phyloP scores from a whole-genome alignment of 2,797 vertebrate genomes.

The Tamandua tetradactyla region DNA sequence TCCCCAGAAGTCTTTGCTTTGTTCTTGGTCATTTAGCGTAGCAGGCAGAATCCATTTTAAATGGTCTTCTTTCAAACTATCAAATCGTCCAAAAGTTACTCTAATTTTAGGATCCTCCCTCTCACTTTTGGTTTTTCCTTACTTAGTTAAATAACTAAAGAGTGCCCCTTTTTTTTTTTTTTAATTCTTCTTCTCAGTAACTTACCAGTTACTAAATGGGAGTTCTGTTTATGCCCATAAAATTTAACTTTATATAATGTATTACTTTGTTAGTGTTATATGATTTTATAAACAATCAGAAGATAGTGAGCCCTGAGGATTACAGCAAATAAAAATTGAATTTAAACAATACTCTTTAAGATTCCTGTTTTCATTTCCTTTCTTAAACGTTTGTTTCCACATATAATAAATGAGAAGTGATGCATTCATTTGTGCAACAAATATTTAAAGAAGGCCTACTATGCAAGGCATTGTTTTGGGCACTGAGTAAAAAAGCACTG shows the following conservation, averaged over 20 bases:
- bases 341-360: background rate
- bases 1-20: background rate
- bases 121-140: background rate
- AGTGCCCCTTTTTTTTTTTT: background rate
- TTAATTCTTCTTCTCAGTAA: background rate
- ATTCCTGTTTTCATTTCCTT: background rate
- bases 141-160: constrained; percentile 2
- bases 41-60: background rate
- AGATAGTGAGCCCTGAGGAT: background rate
- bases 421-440: background rate
- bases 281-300: constrained; percentile 31
- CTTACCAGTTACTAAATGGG: background rate
- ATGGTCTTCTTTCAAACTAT: background rate
- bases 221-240: background rate
- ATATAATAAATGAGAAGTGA: background rate
- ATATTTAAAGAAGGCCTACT: background rate
- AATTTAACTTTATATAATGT: constrained; percentile 24
- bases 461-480: background rate
- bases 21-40: background rate
- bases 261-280: background rate
- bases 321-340: background rate
- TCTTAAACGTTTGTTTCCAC: background rate
- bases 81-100: background rate
- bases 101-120: background rate
- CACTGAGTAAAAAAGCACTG: background rate